Conservation (phyloP, 2,797 vertebrate species). For the Eospalax fontanierii region DNA sequence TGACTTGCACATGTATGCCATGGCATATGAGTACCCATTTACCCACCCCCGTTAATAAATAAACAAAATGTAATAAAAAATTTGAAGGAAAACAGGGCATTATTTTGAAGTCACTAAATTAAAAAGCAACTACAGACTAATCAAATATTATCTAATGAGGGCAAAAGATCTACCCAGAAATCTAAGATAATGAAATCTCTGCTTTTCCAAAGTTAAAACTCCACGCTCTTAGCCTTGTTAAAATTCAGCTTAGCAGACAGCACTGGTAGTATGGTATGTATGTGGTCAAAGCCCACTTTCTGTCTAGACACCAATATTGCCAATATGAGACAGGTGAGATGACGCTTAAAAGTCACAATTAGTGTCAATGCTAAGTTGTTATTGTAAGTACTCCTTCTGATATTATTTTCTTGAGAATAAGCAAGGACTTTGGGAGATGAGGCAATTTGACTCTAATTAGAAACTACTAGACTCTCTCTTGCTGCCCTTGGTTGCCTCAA, state of each 20-base stretch:
- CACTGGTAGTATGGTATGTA: fast-evolving
- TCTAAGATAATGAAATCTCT: background rate
- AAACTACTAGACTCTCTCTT: background rate
- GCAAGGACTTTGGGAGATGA: background rate
- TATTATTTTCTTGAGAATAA: background rate
- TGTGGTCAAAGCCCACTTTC: background rate
- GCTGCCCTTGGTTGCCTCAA: background rate
- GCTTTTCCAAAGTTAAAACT: background rate
- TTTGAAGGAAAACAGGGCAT: background rate
- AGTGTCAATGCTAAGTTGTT: background rate
- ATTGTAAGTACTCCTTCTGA: background rate
- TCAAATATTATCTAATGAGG: background rate
- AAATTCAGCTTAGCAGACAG: background rate
- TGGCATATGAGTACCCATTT: background rate
- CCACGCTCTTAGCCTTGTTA: background rate
- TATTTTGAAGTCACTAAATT: background rate
- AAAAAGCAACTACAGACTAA: background rate
- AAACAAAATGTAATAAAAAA: background rate
- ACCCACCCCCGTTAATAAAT: background rate
- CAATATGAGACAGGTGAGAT: background rate
- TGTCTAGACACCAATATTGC: background rate
- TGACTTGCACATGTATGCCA: background rate
- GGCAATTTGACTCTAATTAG: background rate
- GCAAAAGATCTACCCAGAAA: background rate
- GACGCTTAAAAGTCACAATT: too few relatives aligned